Evolutionary conservation across 1,140 invertebrate species (phyloP).

Genomic region (Forficula auricularia): DNA sequence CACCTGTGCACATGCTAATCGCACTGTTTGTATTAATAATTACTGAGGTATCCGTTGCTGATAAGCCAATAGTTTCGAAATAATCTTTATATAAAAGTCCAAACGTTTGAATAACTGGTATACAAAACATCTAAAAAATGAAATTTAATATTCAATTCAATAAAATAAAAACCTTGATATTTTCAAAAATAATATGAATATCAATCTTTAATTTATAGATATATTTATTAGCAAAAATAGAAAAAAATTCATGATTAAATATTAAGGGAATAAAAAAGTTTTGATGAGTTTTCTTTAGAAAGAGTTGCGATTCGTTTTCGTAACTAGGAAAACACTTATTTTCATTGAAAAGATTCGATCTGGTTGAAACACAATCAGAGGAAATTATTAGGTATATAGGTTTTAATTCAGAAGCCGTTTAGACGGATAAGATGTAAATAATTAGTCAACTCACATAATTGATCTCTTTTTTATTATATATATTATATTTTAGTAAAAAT

Average conservation of each 20-base stretch:
- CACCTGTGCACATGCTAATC: conserved; percentile 41
- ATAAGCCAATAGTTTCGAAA: conserved; percentile 35
- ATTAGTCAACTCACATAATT: no score
- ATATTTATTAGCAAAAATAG: no score
- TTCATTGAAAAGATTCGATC: no score
- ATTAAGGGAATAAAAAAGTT: conserved; percentile 8
- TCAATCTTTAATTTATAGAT: neutral
- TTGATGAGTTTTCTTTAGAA: neutral
- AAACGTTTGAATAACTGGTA: conserved; percentile 40
- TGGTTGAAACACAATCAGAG: no score
- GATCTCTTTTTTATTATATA: no score
- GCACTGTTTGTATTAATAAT: conserved; percentile 40
- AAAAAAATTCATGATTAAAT: conserved; percentile 14
- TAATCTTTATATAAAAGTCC: conserved; percentile 45
- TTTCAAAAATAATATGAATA: neutral
- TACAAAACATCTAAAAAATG: conserved; percentile 34
- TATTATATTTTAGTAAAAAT: no score
- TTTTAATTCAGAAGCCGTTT: no score
- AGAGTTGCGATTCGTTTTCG: no score
- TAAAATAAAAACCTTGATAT: neutral
- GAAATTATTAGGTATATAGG: no score
- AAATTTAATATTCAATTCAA: neutral
- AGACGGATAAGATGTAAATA: no score
- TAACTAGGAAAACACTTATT: no score
- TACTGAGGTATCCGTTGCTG: conserved; percentile 33